A percentile compares a stretch with the other conserved stretches of the same genome.
Evolutionary conservation across 1,140 invertebrate genomes (phyloP).

Genomic region (Drosophila bipectinata): DNA sequence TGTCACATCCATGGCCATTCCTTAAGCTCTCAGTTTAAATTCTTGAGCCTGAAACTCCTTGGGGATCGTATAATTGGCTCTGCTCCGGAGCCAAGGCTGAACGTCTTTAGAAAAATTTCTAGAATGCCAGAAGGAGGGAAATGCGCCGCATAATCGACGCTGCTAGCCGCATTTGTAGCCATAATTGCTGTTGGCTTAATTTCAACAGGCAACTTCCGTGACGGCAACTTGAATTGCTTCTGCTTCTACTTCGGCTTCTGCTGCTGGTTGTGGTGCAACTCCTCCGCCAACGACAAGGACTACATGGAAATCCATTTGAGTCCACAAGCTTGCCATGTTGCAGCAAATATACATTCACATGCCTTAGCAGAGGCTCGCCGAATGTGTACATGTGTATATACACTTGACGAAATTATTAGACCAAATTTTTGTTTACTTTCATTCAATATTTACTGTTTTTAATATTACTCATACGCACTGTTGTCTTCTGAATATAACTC

Average conservation of each 20-base stretch:
- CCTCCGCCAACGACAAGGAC: conserved; percentile 53
- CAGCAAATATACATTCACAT: conserved; percentile 9
- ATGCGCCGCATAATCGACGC: conserved; percentile 61
- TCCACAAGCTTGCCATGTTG: conserved; percentile 61
- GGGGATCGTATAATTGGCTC: conserved; percentile 36
- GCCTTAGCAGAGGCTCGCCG: background rate
- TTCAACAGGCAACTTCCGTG: conserved; percentile 76
- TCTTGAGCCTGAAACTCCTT: conserved; percentile 5
- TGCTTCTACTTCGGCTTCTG: conserved; percentile 11
- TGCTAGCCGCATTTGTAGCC: conserved; percentile 76
- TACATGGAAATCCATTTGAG: conserved; percentile 73
- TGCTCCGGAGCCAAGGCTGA: conserved; percentile 17
- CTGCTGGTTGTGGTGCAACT: conserved; percentile 18
- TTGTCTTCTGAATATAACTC: background rate
- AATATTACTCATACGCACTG: background rate
- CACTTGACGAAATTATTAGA: conserved; percentile 8
- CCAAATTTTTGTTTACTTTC: too few species aligned
- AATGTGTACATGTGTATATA: conserved; percentile 3
- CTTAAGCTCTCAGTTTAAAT: conserved; percentile 6
- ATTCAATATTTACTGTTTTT: background rate
- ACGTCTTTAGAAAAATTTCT: conserved; percentile 57
- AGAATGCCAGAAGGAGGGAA: conserved; percentile 40
- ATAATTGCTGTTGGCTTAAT: conserved; percentile 81
- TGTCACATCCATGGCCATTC: background rate
- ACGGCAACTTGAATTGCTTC: conserved; percentile 68